Base-by-base conservation (phyloP, 2,797 vertebrate species). In the Rhinichthys osculus region DNA sequence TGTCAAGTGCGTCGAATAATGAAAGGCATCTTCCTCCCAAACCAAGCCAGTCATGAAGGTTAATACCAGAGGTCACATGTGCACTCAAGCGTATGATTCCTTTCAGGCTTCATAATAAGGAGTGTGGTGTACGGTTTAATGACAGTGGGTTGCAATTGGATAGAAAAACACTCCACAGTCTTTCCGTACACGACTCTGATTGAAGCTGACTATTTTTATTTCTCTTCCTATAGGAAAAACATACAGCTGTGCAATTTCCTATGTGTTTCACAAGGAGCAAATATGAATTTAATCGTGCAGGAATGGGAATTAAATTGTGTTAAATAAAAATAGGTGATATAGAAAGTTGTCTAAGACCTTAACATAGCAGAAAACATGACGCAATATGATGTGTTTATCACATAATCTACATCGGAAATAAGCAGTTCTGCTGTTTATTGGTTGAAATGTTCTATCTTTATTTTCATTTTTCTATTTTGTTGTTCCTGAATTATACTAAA, bases 21-120 rank as follows among this genome's bases (percentile, higher is more conserved):
- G 89, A 93, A 91, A 87, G 86, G 87, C 85, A 88, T 92, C 89
- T 87, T 86, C 88, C 90, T 38, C 74, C 33, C n/a, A 1, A 47
- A 82, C 81, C 77, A 66, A 87, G 90, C 35, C 86, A 87, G 88
- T 90, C 90, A 85, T 91, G 89, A 93, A 93, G 92, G 92, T 94
- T 91, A 91, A 54, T 83, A 62, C 23, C 80, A 91, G 13, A 79
- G 91, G 88, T 91, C 89, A 87, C 3, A 79, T 84, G 80, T 83
- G 50, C 67, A 83, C 79, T 87, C 74, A 17, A 13, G 7, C 4
- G 78, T 62, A 77, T 47, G 33, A 86, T 87, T 90, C 82, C 79
- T 84, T 88, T 84, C 82, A 88, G 90, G 90, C 84, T 71, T 85
- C 66, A 85, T 90, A 89, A 92, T 91, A 89, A 91, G 85, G 62